Base-by-base conservation (phyloP, 2,888 invertebrate genomes). In the Diaperis boleti region DNA sequence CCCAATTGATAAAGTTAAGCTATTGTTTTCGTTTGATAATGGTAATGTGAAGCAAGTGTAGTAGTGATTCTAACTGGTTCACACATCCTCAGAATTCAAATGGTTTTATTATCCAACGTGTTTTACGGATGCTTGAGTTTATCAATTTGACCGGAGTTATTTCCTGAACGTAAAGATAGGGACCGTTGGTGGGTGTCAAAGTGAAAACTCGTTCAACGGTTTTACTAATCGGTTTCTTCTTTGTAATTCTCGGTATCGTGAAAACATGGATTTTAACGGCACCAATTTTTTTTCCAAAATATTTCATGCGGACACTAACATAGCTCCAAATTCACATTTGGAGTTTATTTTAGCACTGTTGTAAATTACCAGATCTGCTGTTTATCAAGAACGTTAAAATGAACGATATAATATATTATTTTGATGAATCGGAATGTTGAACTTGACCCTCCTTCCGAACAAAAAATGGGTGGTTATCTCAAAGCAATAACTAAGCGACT, bases 121-220 rank as follows among this genome's bases (percentile, higher is more conserved):
- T 74, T 72, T 72, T 65, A 74, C 75, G 74, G 74, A 76, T 74
- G 75, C 75, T 72, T 73, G 72, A 69, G 65, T 71, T 74, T 76
- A 75, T 74, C 74, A 70, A 61, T 69, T 63, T 72, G 73, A 72
- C 72, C 74, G 72, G 72, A 74, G 74, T 70, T 72, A 71, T 72
- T 75, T 75, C 74, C 76, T 76, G 74, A 74, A 74, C 66, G 64
- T 64, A 52, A 55, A 56, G 73, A 73, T 73, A 70, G 63, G 69
- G 61, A 65, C 64, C 60, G 44, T 61, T 65, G 62, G 72, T 74
- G 71, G 74, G 73, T 67, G 73, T 72, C 10, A 17, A 18, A 20
- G 15, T 39, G 6, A 37, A 18, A 49, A 15, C 35, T 31, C 31
- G 33, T 41, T 59, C 29, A 49, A 15, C 44, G 33, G 52, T 41